Evolutionary conservation across 2,888 invertebrate genomes (phyloP).

Genomic region (Leucozona laternaria): DNA sequence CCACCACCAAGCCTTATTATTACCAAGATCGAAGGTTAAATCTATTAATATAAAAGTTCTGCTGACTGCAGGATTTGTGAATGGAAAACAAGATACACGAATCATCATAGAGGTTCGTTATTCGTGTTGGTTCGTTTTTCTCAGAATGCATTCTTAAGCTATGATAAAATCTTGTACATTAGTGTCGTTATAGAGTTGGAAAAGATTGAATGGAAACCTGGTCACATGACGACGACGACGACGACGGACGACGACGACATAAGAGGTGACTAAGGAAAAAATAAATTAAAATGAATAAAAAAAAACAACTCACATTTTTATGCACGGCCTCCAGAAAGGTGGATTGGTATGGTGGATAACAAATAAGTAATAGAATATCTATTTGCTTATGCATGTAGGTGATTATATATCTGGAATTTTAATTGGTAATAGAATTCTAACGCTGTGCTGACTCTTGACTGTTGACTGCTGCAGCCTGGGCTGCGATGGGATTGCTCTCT

Average conservation of each 20-base stretch:
- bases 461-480: background rate
- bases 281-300: background rate
- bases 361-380: conserved; percentile 55
- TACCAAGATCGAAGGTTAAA: conserved; percentile 74
- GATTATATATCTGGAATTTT: conserved; percentile 69
- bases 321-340: conserved; percentile 59
- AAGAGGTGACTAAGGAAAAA: conserved; percentile 54
- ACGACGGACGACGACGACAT: background rate
- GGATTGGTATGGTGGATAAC: conserved; percentile 33
- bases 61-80: conserved; percentile 72
- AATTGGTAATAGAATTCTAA: conserved; percentile 57
- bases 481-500: background rate
- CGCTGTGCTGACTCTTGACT: conserved; percentile 11
- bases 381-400: conserved; percentile 68
- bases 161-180: conserved; percentile 74
- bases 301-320: conserved; percentile 45
- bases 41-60: conserved; percentile 72
- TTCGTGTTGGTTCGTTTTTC: conserved; percentile 53
- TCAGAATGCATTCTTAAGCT: conserved; percentile 72
- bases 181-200: conserved; percentile 60
- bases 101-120: conserved; percentile 48
- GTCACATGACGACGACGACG: conserved; percentile 59
- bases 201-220: conserved; percentile 71
- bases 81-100: conserved; percentile 73
- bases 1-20: conserved; percentile 50